Conservation (phyloP, 1,140 invertebrate genomes). For the Drosophila bocki region DNA sequence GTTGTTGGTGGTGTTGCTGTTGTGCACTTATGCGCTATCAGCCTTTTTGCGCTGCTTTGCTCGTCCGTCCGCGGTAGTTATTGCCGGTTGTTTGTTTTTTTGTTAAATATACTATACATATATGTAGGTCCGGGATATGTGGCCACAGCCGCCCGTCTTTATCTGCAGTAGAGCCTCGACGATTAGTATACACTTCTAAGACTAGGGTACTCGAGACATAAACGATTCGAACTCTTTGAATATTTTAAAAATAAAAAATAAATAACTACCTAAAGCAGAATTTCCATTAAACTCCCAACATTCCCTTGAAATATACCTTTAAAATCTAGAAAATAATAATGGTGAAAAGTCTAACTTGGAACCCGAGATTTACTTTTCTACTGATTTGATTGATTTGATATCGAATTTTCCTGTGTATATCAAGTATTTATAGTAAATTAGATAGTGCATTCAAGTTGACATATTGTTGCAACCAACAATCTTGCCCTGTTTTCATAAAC, state of each 20-base stretch:
- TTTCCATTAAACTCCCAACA: too few species aligned
- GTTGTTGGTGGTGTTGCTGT: constrained; percentile 39
- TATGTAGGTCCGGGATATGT: constrained; percentile 17
- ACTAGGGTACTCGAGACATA: background rate
- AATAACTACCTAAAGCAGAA: too few species aligned
- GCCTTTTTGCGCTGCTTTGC: constrained; percentile 67
- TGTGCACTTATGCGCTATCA: constrained; percentile 81
- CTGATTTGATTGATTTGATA: background rate
- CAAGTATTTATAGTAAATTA: background rate
- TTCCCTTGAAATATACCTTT: background rate
- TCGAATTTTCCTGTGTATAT: background rate
- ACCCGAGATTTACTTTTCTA: background rate
- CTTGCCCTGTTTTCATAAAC: constrained; percentile 63
- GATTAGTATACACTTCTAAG: constrained; percentile 51
- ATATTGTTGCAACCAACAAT: background rate
- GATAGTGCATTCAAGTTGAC: constrained; percentile 28
- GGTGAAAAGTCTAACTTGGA: too few species aligned
- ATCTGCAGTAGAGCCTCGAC: constrained; percentile 47
- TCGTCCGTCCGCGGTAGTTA: constrained; percentile 47
- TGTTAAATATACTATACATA: constrained; percentile 44
- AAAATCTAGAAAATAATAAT: too few species aligned
- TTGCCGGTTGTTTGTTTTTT: constrained; percentile 58
- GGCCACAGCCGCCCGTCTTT: constrained; percentile 66
- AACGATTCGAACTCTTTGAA: background rate
- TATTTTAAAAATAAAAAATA: too few species aligned